phyloP scores from a whole-genome alignment of 2,888 invertebrate species.

The Bedellia somnulentella region DNA sequence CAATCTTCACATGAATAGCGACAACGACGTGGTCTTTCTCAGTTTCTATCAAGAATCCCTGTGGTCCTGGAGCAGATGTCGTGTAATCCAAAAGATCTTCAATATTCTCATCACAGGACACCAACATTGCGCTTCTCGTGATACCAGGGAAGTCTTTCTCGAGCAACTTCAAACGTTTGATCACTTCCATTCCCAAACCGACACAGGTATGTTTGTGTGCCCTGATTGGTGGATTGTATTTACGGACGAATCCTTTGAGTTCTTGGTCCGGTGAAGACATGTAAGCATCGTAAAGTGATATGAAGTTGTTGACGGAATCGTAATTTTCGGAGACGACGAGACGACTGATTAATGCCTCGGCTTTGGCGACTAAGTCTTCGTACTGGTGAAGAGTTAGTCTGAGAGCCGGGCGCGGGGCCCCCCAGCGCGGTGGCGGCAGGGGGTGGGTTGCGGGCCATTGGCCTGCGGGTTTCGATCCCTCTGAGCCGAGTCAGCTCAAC shows the following conservation, averaged over 20 bases:
- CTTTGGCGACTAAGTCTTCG: constrained; percentile 79
- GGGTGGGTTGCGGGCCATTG: constrained; percentile 51
- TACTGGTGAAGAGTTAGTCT: constrained; percentile 76
- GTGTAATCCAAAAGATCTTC: constrained; percentile 65
- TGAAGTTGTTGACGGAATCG: constrained; percentile 87
- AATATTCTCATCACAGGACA: constrained; percentile 88
- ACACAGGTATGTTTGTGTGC: constrained; percentile 87
- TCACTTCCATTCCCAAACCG: constrained; percentile 82
- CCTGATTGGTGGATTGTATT: constrained; percentile 82
- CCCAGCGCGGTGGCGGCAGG: constrained; percentile 50
- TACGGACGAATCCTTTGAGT: constrained; percentile 75
- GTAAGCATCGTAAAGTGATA: constrained; percentile 68
- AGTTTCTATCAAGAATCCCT: constrained; percentile 64
- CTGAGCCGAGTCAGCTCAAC: constrained; percentile 94
- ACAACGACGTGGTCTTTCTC: constrained; percentile 90
- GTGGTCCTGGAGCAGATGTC: constrained; percentile 62
- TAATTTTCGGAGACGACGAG: constrained; percentile 85
- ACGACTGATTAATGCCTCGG: constrained; percentile 82
- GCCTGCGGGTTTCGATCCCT: constrained; percentile 23
- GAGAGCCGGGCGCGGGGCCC: constrained; percentile 59
- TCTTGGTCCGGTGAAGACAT: constrained; percentile 68
- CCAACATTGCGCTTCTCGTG: constrained; percentile 71
- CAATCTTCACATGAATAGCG: constrained; percentile 74
- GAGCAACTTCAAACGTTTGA: constrained; percentile 66
- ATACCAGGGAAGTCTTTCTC: constrained; percentile 68